A percentile compares a stretch with the other conserved stretches of the same genome.
phyloP scores from a whole-genome alignment of 1,140 invertebrate species.

The Rhizoglyphus robini region DNA sequence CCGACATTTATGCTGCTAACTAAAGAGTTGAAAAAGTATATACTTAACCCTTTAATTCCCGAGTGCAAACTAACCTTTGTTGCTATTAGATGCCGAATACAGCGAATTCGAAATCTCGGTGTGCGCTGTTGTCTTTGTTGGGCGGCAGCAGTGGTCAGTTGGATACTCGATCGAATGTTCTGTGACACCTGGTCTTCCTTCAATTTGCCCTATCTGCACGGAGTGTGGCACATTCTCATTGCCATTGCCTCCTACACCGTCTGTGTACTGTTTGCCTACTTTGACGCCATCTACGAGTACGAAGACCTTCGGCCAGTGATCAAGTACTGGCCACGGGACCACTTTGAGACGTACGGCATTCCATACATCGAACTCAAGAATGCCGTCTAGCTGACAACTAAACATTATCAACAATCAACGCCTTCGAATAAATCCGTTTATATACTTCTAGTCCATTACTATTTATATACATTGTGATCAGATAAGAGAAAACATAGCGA shows the following conservation, averaged over 20 bases:
- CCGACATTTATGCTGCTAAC: slow-evolving; percentile 51
- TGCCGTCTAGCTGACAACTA: too few relatives aligned
- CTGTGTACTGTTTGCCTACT: slow-evolving; percentile 59
- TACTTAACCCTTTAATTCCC: slow-evolving; percentile 1
- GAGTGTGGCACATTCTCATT: slow-evolving; percentile 62
- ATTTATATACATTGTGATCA: too few relatives aligned
- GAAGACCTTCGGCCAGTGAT: slow-evolving; percentile 52
- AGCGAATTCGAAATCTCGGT: slow-evolving; percentile 49
- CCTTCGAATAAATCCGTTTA: too few relatives aligned
- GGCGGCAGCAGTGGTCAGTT: slow-evolving; percentile 52
- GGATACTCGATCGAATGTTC: slow-evolving; percentile 60
- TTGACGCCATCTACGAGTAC: slow-evolving; percentile 51
- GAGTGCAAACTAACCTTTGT: not conserved
- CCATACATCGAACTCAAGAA: slow-evolving; percentile 15
- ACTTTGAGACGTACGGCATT: not conserved
- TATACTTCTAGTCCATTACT: too few relatives aligned
- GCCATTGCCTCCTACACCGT: slow-evolving; percentile 59
- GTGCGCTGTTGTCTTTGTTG: slow-evolving; percentile 49
- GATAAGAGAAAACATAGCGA: too few relatives aligned
- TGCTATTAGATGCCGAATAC: slow-evolving; percentile 41
- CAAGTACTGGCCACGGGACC: slow-evolving; percentile 50
- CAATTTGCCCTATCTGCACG: slow-evolving; percentile 62
- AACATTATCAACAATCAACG: too few relatives aligned
- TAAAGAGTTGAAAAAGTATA: slow-evolving; percentile 49
- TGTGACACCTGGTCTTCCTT: slow-evolving; percentile 58